Percentiles rank a stretch among this genome's conserved stretches.
These are phyloP conservation scores for Sepioteuthis lessoniana DNA, from an alignment of 2,888 invertebrate species.

Conservation along the genomic window DNA sequence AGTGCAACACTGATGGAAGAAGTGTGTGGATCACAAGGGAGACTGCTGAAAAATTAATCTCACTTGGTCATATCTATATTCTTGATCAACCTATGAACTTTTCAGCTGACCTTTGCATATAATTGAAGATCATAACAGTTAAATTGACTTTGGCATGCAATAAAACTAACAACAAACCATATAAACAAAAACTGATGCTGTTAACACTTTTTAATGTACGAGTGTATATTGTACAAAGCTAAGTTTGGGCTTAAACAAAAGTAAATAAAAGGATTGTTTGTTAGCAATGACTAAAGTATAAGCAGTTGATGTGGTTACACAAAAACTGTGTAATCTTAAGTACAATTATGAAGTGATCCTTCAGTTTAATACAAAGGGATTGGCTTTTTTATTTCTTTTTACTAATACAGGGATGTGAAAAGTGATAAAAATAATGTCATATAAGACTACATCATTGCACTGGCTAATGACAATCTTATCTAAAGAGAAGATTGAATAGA, in stretches of 20 bases:
- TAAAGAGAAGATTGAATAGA: not conserved
- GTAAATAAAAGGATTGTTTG: not conserved
- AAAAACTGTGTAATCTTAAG: not conserved
- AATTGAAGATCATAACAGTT: no score
- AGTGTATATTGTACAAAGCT: no score
- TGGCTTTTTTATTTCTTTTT: not conserved
- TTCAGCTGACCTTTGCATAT: no score
- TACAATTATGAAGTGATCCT: not conserved
- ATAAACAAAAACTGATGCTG: no score
- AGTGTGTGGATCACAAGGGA: no score
- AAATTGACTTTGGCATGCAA: no score
- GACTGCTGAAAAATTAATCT: no score
- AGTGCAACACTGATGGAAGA: no score
- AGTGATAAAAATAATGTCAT: not conserved
- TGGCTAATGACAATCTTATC: not conserved
- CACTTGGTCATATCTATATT: no score
- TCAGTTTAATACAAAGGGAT: conserved; percentile 11
- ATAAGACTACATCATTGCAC: not conserved
- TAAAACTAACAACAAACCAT: no score
- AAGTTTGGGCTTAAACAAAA: not conserved
- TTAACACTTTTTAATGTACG: no score
- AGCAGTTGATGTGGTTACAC: not conserved
- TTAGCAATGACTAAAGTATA: not conserved
- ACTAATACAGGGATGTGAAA: not conserved
- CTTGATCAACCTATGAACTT: no score